phyloP scores from a whole-genome alignment of 2,888 invertebrate species.

The Steinernema carpocapsae region DNA sequence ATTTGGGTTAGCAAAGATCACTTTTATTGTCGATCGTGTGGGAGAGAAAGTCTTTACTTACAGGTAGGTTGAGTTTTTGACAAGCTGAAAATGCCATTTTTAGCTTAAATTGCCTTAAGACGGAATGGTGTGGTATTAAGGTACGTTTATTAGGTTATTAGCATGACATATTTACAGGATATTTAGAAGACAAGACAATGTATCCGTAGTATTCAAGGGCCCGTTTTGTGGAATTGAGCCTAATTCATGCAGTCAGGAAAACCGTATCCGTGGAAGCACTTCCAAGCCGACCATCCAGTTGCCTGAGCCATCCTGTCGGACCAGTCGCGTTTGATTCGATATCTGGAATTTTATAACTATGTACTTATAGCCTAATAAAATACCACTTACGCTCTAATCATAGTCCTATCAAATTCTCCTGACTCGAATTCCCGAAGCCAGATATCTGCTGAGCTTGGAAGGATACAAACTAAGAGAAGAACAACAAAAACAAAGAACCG shows the following conservation, averaged over 20 bases:
- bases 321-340: slow-evolving; percentile 15
- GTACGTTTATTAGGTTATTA: too few relatives aligned
- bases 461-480: not conserved
- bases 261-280: slow-evolving; percentile 15
- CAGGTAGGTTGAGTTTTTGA: not conserved
- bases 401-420: not conserved
- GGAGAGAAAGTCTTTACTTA: not conserved
- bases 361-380: not conserved
- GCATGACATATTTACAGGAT: too few relatives aligned
- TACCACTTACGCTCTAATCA: slow-evolving; percentile 16
- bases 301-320: slow-evolving; percentile 21
- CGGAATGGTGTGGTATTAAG: too few relatives aligned
- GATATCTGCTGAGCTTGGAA: not conserved
- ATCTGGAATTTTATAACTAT: not conserved
- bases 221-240: not conserved
- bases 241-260: not conserved
- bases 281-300: slow-evolving; percentile 9
- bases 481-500: not conserved
- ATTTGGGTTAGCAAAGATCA: not conserved
- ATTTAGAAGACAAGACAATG: too few relatives aligned
- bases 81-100: not conserved
- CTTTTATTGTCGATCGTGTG: not conserved
- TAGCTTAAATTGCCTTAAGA: not conserved
- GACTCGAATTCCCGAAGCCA: not conserved
- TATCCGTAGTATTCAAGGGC: not conserved